Conservation (phyloP, 2,888 invertebrate species). For the Pheosia gnoma region DNA sequence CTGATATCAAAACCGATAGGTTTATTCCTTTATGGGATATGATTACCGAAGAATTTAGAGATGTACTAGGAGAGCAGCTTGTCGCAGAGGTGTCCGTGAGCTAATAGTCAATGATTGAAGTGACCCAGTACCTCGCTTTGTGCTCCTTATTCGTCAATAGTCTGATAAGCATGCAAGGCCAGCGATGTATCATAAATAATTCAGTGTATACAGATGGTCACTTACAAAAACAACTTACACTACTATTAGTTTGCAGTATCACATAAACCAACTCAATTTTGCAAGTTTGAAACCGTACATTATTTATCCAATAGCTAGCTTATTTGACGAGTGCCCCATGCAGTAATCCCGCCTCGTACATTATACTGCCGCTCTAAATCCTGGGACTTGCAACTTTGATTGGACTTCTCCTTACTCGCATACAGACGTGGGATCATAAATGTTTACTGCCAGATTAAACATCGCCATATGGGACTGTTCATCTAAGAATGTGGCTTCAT, state of each 20-base stretch:
- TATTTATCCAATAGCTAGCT: neutral
- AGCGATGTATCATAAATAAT: conserved; percentile 3
- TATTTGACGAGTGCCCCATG: conserved; percentile 13
- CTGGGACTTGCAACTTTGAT: conserved; percentile 63
- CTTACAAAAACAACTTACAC: too few relatives aligned
- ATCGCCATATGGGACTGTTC: neutral
- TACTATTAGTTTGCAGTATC: too few relatives aligned
- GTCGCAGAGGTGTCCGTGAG: conserved; percentile 22
- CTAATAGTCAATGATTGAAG: conserved; percentile 33
- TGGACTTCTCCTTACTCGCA: conserved; percentile 43
- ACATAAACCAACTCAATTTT: too few relatives aligned
- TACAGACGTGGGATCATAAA: conserved; percentile 46
- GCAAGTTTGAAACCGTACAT: neutral
- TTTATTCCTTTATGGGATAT: neutral
- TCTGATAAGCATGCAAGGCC: conserved; percentile 38
- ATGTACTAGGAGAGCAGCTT: conserved; percentile 11
- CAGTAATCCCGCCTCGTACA: conserved; percentile 28
- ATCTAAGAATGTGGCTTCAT: neutral
- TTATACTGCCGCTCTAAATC: conserved; percentile 51
- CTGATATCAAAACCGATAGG: neutral
- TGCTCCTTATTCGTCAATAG: conserved; percentile 27
- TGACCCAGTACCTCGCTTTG: conserved; percentile 28
- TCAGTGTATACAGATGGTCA: neutral
- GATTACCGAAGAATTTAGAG: conserved; percentile 2
- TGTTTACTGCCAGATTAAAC: conserved; percentile 50